These are phyloP conservation scores for Serinus canaria DNA, from an alignment of 2,113 vertebrate species.

Conservation along the genomic window DNA sequence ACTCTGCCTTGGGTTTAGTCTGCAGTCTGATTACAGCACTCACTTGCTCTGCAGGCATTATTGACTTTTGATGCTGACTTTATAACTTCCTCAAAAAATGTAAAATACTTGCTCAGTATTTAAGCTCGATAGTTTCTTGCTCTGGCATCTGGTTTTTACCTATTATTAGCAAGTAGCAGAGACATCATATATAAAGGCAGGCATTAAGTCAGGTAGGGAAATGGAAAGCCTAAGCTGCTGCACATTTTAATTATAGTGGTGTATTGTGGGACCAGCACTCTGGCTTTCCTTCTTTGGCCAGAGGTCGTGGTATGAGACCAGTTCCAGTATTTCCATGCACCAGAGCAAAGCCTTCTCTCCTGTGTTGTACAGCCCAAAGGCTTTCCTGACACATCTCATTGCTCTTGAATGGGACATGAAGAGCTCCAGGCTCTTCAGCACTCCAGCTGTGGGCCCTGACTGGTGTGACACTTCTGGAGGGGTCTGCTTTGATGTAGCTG, in stretches of 20 bases:
- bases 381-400: neutral
- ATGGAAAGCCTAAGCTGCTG: neutral
- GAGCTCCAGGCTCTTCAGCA: neutral
- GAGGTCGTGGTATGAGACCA: neutral
- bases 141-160: neutral
- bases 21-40: neutral
- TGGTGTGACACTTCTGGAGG: neutral
- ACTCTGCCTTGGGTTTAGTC: neutral
- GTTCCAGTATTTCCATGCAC: neutral
- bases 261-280: neutral
- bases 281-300: neutral
- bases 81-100: neutral
- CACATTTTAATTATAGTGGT: neutral
- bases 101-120: neutral
- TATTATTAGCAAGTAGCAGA: neutral
- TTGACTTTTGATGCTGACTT: slow-evolving; percentile 4
- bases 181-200: neutral
- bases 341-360: neutral
- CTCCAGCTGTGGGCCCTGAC: neutral
- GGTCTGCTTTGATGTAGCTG: neutral
- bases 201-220: neutral
- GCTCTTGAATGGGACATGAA: neutral
- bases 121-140: neutral
- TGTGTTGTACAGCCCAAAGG: neutral
- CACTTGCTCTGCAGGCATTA: neutral